phyloP scores from a whole-genome alignment of 1,140 invertebrate species.

The Drosophila hydei region DNA sequence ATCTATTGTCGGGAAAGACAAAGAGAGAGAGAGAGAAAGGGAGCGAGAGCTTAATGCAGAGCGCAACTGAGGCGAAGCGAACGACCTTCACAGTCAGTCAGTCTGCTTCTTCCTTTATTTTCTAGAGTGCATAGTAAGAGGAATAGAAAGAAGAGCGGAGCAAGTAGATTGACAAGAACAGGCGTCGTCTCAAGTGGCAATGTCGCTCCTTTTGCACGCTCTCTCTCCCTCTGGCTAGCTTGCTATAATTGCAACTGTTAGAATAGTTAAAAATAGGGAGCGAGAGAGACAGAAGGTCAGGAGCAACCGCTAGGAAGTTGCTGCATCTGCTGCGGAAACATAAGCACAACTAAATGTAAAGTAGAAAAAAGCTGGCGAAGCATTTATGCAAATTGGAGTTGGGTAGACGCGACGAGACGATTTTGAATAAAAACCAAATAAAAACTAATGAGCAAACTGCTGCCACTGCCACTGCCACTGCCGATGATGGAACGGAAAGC shows the following conservation, averaged over 20 bases:
- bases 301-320: constrained; percentile 28
- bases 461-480: constrained; percentile 1
- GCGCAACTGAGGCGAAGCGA: constrained; percentile 29
- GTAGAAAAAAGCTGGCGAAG: constrained; percentile 6
- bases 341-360: constrained; percentile 11
- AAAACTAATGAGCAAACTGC: constrained; percentile 46
- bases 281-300: constrained; percentile 23
- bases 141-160: constrained; percentile 14
- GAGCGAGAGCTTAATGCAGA: not conserved
- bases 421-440: constrained; percentile 43
- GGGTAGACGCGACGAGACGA: constrained; percentile 8
- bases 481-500: constrained; percentile 33
- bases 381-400: constrained; percentile 36
- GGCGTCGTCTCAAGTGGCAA: constrained; percentile 36
- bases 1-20: constrained; percentile 5
- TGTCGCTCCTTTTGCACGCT: constrained; percentile 10
- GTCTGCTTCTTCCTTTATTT: not conserved
- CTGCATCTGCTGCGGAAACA: constrained; percentile 27
- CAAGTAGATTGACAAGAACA: constrained; percentile 17
- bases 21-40: not conserved
- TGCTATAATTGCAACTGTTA: too few species aligned
- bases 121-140: constrained; percentile 8
- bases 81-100: constrained; percentile 42
- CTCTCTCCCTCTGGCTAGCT: not conserved
- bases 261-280: not conserved